Evolutionary conservation across 2,797 vertebrate genomes (phyloP), one percentile per base, ranked within the genome.

Genomic region (Aeoliscus strigatus): DNA sequence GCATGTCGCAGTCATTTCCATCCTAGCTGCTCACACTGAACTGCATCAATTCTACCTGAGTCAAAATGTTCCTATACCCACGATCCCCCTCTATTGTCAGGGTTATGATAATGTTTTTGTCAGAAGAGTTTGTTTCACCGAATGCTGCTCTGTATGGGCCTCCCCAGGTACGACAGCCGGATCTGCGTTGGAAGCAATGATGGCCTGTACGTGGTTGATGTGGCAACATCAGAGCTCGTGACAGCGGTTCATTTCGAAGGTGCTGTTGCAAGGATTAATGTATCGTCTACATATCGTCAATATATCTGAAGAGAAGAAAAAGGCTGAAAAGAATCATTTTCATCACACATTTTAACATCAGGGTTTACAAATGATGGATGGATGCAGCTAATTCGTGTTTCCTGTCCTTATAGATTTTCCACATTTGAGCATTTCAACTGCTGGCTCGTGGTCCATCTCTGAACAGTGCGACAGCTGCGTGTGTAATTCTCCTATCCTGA

Each of bases 121-220:
- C n/a, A n/a, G n/a, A n/a, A n/a, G n/a, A n/a, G n/a, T n/a, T 39
- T 63, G 21, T 74, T 66, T 56, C 40, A n/a, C n/a, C n/a, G n/a
- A 51, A 55, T 57, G 29, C 21, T 11, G 39, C 53, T 40, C 39
- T 67, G 21, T 63, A 29, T 58, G 45, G 42, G 37, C 33, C 29
- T 60, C 49, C 40, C 33, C 51, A 81, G 67, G 52, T 67, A 73
- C 11, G 34, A 57, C 51, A 67, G 35, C 41, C 88, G 64, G 50
- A 44, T 93, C 36, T 95, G 88, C 88, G 77, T 96, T 40, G 94
- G 91, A 71, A 94, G 89, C 64, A 79, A 85, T 3, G 73, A 87
- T 54, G 91, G 88, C n/a, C 70, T 94, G 2, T 87, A 90, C 62
- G 49, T 93, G 62, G 63, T 94, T 33, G 90, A 94, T 73, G 18